Conservation (phyloP, 2,797 vertebrate species). For the Austrolebias charrua region DNA sequence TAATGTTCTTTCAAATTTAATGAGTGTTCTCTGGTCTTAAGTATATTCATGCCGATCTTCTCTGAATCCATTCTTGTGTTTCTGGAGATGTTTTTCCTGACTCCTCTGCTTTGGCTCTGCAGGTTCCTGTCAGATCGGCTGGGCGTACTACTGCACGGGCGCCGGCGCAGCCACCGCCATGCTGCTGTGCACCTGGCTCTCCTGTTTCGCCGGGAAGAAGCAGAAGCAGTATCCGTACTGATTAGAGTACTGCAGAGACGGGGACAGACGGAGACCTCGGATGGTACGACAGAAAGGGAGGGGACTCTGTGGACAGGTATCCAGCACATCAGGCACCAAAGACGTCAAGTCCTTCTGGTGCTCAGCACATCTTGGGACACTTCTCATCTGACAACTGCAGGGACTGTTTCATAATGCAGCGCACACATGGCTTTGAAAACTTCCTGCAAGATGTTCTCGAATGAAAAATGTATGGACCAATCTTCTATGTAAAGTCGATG, state of each 20-base stretch:
- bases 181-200: conserved; percentile 94
- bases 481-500: conserved; percentile 70
- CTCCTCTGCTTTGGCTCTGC: conserved; percentile 27
- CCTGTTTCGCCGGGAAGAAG: conserved; percentile 96
- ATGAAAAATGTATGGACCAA: conserved; percentile 71
- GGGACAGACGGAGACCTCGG: conserved; percentile 36
- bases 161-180: conserved; percentile 87
- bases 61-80: conserved; percentile 20
- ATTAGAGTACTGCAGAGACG: conserved; percentile 17
- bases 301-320: conserved; percentile 57
- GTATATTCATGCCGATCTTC: conserved; percentile 16
- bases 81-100: conserved; percentile 7
- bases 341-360: conserved; percentile 54
- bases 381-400: conserved; percentile 71
- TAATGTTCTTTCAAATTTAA: conserved; percentile 12
- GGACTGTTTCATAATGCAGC: conserved; percentile 72
- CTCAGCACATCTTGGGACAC: conserved; percentile 62
- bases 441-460: conserved; percentile 57
- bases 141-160: conserved; percentile 96
- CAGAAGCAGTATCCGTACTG: conserved; percentile 97
- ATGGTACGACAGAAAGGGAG: conserved; percentile 42
- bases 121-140: conserved; percentile 95
- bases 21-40: conserved; percentile 11
- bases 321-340: conserved; percentile 69
- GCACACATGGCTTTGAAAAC: conserved; percentile 57